These are phyloP conservation scores for Luehdorfia chinensis DNA, from an alignment of 1,140 invertebrate genomes.

Conservation along the genomic window DNA sequence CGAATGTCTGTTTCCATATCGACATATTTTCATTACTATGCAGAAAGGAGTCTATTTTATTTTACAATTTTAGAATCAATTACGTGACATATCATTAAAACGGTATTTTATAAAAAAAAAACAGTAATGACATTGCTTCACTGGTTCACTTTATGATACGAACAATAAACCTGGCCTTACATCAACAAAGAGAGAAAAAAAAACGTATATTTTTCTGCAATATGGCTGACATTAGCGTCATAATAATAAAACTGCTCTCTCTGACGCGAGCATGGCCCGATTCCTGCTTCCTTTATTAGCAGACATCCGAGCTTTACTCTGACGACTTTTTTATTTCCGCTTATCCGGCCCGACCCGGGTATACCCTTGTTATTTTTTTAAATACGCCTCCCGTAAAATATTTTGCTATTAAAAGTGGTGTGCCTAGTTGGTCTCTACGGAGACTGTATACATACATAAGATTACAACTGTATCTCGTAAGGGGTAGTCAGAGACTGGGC, in stretches of 20 bases:
- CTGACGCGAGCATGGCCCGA: conserved; percentile 26
- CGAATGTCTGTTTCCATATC: too few species aligned
- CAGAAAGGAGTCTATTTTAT: too few species aligned
- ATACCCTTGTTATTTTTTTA: conserved; percentile 36
- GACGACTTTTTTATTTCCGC: conserved; percentile 56
- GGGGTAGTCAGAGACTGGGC: too few species aligned
- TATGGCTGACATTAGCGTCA: conserved; percentile 39
- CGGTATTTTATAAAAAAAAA: neutral
- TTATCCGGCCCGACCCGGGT: conserved; percentile 29
- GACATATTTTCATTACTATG: too few species aligned
- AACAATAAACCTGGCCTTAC: conserved; percentile 10
- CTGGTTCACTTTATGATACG: neutral
- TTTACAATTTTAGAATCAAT: neutral
- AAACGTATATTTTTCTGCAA: conserved; percentile 31
- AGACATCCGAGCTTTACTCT: conserved; percentile 32
- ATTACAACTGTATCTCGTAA: too few species aligned
- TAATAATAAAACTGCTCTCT: conserved; percentile 45
- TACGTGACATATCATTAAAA: neutral
- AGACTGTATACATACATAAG: too few species aligned
- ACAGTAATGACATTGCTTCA: conserved; percentile 9
- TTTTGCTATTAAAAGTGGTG: conserved; percentile 21
- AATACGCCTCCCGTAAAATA: conserved; percentile 39
- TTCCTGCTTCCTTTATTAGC: conserved; percentile 42
- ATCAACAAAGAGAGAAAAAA: conserved; percentile 18
- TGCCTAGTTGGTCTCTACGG: neutral